Evolutionary conservation across 2,113 vertebrate genomes (phyloP), one percentile per base, ranked within the genome.

Genomic region (Tricholaema leucomelas): DNA sequence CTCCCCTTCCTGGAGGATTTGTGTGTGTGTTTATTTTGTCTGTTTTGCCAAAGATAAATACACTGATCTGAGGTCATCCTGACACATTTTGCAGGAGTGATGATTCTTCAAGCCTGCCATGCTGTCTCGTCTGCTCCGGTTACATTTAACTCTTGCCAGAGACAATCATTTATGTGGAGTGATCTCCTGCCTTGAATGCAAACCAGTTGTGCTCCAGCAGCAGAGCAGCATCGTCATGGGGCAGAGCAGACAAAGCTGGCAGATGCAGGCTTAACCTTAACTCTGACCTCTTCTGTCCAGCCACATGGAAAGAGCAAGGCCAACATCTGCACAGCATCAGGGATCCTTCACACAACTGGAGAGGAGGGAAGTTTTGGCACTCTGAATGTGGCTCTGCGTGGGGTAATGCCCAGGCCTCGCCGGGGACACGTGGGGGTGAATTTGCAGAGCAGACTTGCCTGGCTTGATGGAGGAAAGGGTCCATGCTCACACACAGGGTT

Each of bases 51-150:
- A 87, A 95, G 91, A 94, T 76, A 95, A 96, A 91, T 96, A 88
- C 9, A 90, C 93, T 59, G 76, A 86, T 93, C 87, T 96, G 89
- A 96, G 95, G 96, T 96, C 96, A 95, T 89, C 81, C 94, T 96
- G 94, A 96, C 96, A 96, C 95, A 93, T 90, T 94, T 86, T 94
- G 90, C 81, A 85, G 93, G 80, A 92, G 88, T 74, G 85, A 91
- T 85, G 81, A 85, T 92, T 81, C 85, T 91, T 92, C 87, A 81
- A 82, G 88, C 69, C 89, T 95, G 88, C 93, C 91, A 58, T 85
- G 78, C 64, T 96, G 31, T 82, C 54, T 72, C 6, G 8, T 64
- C 67, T 6, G 7, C 80, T 95, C 69, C 80, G 91, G 0, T 56
- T 94, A 52, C 60, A 50, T 95, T 94, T 94, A 94, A 96, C 87